A percentile compares a stretch with the other conserved stretches of the same genome.
Conservation (phyloP, 2,797 vertebrate species). For the Intellagama lesueurii region DNA sequence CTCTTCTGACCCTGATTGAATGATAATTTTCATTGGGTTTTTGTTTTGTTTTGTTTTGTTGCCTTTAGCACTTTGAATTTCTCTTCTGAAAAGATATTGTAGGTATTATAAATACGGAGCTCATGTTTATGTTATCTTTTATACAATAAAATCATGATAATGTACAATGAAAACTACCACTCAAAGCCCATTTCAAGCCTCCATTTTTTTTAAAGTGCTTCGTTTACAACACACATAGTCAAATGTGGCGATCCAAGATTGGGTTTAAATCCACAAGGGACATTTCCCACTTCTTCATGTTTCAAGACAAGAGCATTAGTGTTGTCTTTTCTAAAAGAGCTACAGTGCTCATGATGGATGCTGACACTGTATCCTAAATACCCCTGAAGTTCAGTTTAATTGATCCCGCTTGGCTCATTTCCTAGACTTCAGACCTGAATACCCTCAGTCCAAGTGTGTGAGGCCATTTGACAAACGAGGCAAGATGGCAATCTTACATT, state of each 20-base stretch:
- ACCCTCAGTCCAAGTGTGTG: slow-evolving; percentile 57
- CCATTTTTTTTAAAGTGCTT: background rate
- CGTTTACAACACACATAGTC: background rate
- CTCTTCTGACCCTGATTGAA: no score
- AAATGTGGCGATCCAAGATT: background rate
- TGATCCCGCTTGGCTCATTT: slow-evolving; percentile 75
- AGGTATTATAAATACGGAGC: background rate
- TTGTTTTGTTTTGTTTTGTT: background rate
- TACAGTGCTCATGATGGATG: slow-evolving; percentile 66
- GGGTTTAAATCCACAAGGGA: background rate
- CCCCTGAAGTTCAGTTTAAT: slow-evolving; percentile 71
- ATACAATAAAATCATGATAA: background rate
- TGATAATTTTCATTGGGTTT: no score
- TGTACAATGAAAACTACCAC: background rate
- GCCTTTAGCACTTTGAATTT: background rate
- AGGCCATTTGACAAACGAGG: slow-evolving; percentile 51
- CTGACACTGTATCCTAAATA: slow-evolving; percentile 71
- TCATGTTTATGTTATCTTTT: background rate
- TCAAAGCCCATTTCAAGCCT: background rate
- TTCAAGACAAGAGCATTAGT: slow-evolving; percentile 56
- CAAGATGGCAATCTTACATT: slow-evolving; percentile 65
- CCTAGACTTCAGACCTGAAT: slow-evolving; percentile 72
- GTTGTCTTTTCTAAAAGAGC: slow-evolving; percentile 41
- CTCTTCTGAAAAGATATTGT: background rate
- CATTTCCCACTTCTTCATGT: background rate